Base-by-base conservation (phyloP, 2,888 invertebrate genomes). In the Chrysolina oricalcia region DNA sequence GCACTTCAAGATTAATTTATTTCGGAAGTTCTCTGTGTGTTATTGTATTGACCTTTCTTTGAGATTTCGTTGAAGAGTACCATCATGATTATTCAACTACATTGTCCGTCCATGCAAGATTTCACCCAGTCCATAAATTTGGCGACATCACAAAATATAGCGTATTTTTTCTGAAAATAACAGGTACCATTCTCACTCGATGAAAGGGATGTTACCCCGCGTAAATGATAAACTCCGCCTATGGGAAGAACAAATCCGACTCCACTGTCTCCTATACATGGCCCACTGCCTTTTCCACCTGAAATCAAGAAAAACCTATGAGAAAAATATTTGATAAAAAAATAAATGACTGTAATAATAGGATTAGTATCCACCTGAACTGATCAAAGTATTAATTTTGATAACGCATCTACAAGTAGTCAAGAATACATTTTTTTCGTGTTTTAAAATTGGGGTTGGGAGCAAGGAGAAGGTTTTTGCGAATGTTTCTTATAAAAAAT, bases 231-330 rank as follows among this genome's bases (percentile, higher is more conserved):
- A 73, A 86, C 87, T 62, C 88, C 87, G 71, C 88, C 87, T 73
- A 84, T 84, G 15, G 84, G 83, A 53, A 92, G 85, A 81, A 91
- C 88, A 17, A 92, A 87, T 3, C 89, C 90, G 23, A 89, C 88
- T 17, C 90, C 90, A 73, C 89, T 89, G 77, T 90, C 90, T 1
- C 90, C 90, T 66, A 88, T 89, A 74, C 90, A 90, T 5, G 89
- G 89, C 80, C 90, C 83, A 72, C 69, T 72, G 11, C 70, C 64
- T 35, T 66, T 56, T 10, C 67, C 76, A 10, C 74, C 72, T 74
- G 41, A 70, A 78, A 74, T 56, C 48, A 41, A 70, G 9, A 62
- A 23, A 69, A 2, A 23, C 8, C 35, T 35, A 35, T 35, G 35
- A 6, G 35, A 35, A 6, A 8, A 35, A 0, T 4, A 35, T 35